A percentile compares a stretch with the other conserved stretches of the same genome.
Conservation (phyloP, 2,113 vertebrate species). For the Perca fluviatilis region DNA sequence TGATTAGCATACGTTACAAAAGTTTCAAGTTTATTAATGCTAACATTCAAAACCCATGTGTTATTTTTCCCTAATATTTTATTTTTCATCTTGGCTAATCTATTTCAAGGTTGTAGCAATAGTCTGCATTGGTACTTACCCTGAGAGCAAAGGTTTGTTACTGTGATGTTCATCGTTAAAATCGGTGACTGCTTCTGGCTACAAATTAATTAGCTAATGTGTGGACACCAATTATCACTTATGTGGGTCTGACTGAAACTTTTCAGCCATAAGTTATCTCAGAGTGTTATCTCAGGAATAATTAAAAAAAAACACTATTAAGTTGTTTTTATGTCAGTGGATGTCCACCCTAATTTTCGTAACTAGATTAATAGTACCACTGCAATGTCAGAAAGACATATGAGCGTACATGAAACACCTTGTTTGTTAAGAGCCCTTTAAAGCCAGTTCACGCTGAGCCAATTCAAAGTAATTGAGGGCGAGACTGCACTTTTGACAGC, state of each 20-base stretch:
- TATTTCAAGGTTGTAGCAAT: background rate
- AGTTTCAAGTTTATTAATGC: background rate
- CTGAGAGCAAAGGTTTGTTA: constrained; percentile 37
- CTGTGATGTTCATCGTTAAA: constrained; percentile 54
- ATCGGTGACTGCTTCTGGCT: constrained; percentile 41
- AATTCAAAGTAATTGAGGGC: constrained; percentile 29
- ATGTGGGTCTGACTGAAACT: constrained; percentile 30
- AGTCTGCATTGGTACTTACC: background rate
- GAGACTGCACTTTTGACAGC: constrained; percentile 11
- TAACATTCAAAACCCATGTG: background rate
- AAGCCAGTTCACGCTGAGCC: constrained; percentile 4
- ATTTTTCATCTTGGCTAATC: constrained; percentile 5
- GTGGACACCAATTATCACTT: constrained; percentile 35
- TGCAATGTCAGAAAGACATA: background rate
- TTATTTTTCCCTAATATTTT: background rate
- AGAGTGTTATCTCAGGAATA: constrained; percentile 31
- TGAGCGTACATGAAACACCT: background rate
- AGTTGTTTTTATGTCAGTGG: constrained; percentile 34
- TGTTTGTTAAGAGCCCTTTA: background rate
- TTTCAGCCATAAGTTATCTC: constrained; percentile 17
- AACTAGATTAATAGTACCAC: constrained; percentile 10
- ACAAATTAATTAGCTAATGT: constrained; percentile 53
- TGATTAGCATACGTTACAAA: background rate
- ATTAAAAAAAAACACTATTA: constrained; percentile 25
- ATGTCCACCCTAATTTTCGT: background rate